phyloP scores from a whole-genome alignment of 2,797 vertebrate genomes.

The Rhincodon typus region DNA sequence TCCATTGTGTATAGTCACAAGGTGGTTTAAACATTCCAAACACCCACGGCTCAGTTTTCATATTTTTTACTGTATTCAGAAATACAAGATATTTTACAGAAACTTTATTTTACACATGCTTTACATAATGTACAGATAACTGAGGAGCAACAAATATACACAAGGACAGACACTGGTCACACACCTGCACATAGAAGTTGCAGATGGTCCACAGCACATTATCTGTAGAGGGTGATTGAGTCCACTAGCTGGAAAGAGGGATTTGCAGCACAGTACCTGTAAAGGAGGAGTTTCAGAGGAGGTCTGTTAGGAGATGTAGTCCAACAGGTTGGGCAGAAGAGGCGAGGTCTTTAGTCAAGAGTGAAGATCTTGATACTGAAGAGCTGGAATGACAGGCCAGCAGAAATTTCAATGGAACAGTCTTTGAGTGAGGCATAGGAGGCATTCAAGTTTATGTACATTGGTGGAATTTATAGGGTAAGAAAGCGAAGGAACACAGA shows the following conservation, averaged over 20 bases:
- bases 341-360: neutral
- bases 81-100: slow-evolving; percentile 51
- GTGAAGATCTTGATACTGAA: neutral
- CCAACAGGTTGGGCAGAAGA: neutral
- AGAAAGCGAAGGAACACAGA: neutral
- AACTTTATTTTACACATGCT: slow-evolving; percentile 58
- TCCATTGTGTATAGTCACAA: neutral
- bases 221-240: neutral
- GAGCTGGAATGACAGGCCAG: neutral
- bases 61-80: slow-evolving; percentile 28
- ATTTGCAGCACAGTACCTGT: neutral
- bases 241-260: neutral
- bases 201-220: neutral
- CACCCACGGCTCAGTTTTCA: neutral
- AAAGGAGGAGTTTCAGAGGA: too few relatives aligned
- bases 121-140: slow-evolving; percentile 63
- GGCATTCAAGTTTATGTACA: neutral
- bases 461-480: neutral
- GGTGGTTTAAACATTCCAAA: neutral
- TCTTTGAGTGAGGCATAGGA: neutral
- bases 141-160: slow-evolving; percentile 54
- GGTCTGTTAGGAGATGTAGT: too few relatives aligned
- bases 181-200: slow-evolving; percentile 15
- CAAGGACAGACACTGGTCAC: slow-evolving; percentile 47
- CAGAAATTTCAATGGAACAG: neutral